Conservation (phyloP, 2,797 vertebrate species). For the Coendou prehensilis region DNA sequence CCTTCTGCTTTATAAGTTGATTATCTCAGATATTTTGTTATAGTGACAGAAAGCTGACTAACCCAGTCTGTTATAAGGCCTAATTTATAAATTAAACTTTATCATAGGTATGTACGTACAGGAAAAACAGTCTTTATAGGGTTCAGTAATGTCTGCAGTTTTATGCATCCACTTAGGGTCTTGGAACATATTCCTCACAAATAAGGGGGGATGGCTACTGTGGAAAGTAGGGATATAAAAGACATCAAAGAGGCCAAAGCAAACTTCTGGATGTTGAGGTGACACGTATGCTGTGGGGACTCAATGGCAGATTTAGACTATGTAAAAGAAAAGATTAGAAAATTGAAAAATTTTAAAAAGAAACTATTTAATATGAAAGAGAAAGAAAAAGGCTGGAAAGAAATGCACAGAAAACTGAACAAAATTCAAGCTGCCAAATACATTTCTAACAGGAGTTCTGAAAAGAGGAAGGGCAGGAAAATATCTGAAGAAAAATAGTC, state of each 20-base stretch:
- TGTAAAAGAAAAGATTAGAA: slow-evolving; percentile 34
- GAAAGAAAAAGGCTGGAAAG: background rate
- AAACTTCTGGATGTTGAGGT: slow-evolving; percentile 18
- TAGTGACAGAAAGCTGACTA: background rate
- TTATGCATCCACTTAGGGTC: background rate
- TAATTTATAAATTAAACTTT: background rate
- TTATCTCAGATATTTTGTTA: background rate
- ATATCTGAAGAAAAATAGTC: background rate
- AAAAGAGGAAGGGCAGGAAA: background rate
- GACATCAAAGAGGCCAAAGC: background rate
- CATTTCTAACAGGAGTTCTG: background rate
- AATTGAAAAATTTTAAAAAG: slow-evolving; percentile 26
- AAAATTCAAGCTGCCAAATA: background rate
- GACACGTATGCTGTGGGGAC: background rate
- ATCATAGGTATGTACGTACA: background rate
- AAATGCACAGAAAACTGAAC: slow-evolving; percentile 35
- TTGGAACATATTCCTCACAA: background rate
- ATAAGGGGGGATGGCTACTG: background rate
- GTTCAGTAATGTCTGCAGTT: background rate
- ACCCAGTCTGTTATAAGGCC: background rate
- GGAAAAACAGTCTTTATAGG: background rate
- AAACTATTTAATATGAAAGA: slow-evolving; percentile 42
- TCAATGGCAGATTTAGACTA: slow-evolving; percentile 7
- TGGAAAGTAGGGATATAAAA: background rate
- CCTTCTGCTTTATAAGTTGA: background rate